These are phyloP conservation scores for Dryadula phaetusa DNA, from an alignment of 2,888 invertebrate species.

Conservation along the genomic window DNA sequence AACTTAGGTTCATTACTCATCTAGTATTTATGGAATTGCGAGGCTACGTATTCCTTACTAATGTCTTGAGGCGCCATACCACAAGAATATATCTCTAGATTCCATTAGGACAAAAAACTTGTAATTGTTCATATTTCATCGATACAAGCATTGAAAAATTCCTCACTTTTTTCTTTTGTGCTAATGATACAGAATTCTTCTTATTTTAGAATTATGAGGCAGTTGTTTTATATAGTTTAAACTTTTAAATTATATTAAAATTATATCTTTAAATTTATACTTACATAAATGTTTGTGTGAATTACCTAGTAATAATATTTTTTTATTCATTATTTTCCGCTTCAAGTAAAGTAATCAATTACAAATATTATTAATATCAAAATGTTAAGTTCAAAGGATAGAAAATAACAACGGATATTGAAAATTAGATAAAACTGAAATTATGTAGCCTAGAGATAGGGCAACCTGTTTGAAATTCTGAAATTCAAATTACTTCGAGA, in stretches of 20 bases:
- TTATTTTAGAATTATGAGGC: neutral
- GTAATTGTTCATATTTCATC: constrained; percentile 23
- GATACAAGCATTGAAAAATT: constrained; percentile 12
- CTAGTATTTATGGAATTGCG: constrained; percentile 19
- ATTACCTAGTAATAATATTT: too few species aligned
- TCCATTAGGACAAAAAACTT: constrained; percentile 8
- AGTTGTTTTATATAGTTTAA: neutral
- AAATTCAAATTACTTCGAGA: constrained; percentile 77
- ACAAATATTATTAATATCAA: too few species aligned
- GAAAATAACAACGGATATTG: constrained; percentile 29
- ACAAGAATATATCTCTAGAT: constrained; percentile 5
- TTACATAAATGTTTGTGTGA: too few species aligned
- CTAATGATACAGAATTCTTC: constrained; percentile 14
- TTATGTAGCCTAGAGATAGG: constrained; percentile 53
- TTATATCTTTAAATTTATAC: too few species aligned
- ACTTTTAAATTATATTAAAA: too few species aligned
- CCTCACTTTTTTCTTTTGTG: neutral
- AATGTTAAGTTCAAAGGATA: neutral
- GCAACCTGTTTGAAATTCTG: constrained; percentile 71
- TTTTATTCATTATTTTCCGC: too few species aligned
- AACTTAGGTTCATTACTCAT: constrained; percentile 20
- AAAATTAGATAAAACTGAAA: constrained; percentile 51
- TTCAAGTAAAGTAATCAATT: too few species aligned
- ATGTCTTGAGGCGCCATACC: constrained; percentile 20
- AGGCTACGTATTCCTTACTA: constrained; percentile 12